These are phyloP conservation scores for Zaprionus capensis DNA, from an alignment of 1,140 invertebrate genomes.

Conservation along the genomic window DNA sequence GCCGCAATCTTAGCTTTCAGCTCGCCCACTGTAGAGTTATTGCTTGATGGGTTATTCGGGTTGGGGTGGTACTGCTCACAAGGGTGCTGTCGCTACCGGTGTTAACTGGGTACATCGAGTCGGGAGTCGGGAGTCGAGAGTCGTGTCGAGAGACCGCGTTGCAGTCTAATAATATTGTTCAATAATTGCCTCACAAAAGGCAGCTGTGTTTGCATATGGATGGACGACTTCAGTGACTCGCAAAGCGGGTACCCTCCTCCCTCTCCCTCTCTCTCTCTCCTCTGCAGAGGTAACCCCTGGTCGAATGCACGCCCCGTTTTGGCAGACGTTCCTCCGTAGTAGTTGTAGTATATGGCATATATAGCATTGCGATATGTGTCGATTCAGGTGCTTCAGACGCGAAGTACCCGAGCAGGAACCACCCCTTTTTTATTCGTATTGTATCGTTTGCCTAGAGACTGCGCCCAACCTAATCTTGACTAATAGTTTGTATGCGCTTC, in stretches of 20 bases:
- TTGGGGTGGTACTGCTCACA: neutral
- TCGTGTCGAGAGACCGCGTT: conserved; percentile 1
- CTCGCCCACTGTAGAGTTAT: neutral
- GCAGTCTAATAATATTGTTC: conserved; percentile 49
- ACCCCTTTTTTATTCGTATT: conserved; percentile 33
- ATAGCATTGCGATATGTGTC: conserved; percentile 23
- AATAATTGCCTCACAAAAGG: conserved; percentile 59
- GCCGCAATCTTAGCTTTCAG: conserved; percentile 2
- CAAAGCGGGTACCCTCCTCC: conserved; percentile 5
- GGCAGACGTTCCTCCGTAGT: conserved; percentile 2
- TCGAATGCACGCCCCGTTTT: conserved; percentile 39
- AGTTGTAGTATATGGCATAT: neutral
- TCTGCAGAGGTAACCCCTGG: conserved; percentile 26
- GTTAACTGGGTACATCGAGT: neutral
- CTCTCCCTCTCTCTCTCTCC: no score
- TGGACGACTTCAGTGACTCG: conserved; percentile 15
- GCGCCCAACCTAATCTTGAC: conserved; percentile 69
- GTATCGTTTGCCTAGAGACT: conserved; percentile 13
- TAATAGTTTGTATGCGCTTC: conserved; percentile 82
- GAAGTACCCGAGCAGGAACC: conserved; percentile 42
- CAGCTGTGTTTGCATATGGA: conserved; percentile 75
- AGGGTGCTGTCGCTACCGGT: neutral
- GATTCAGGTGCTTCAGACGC: conserved; percentile 59
- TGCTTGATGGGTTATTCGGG: neutral
- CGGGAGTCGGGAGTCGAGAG: neutral